These are phyloP conservation scores for Babyrousa celebensis DNA, from an alignment of 2,797 vertebrate genomes.

Conservation along the genomic window DNA sequence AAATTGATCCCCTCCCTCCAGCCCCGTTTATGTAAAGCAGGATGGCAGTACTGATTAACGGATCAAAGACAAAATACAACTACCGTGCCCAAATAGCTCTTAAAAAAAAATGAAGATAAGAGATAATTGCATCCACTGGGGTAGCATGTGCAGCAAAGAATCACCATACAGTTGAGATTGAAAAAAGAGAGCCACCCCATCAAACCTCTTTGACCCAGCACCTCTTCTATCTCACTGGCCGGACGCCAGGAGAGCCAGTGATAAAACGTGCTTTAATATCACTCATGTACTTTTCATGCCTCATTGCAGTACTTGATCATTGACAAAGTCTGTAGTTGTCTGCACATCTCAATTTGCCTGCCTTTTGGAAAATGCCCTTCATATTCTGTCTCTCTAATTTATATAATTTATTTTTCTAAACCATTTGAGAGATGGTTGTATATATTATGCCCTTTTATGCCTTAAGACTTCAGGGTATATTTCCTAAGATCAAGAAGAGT, in stretches of 20 bases:
- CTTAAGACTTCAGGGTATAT: background rate
- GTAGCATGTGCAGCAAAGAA: conserved; percentile 61
- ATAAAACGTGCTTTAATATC: background rate
- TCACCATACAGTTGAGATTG: conserved; percentile 51
- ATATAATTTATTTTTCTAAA: conserved; percentile 37
- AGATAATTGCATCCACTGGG: conserved; percentile 28
- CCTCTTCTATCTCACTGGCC: conserved; percentile 28
- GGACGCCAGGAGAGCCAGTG: background rate
- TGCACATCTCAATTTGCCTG: background rate
- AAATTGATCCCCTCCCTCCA: background rate
- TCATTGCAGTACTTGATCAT: background rate
- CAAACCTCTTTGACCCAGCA: conserved; percentile 21
- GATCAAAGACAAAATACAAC: conserved; percentile 51
- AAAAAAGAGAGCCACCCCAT: conserved; percentile 43
- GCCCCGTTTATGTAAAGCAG: background rate
- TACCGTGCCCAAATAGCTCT: background rate
- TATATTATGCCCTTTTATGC: background rate
- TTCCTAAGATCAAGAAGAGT: conserved; percentile 32
- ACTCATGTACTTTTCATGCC: background rate
- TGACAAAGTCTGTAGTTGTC: background rate
- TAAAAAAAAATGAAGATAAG: conserved; percentile 20
- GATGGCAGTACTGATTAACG: background rate
- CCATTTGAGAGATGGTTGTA: background rate
- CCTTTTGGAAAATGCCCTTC: conserved; percentile 31
- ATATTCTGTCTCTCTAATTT: background rate